A percentile compares a stretch with the other conserved stretches of the same genome.
Evolutionary conservation across 1,140 invertebrate genomes (phyloP).

Genomic region (Leptinotarsa defecta): DNA sequence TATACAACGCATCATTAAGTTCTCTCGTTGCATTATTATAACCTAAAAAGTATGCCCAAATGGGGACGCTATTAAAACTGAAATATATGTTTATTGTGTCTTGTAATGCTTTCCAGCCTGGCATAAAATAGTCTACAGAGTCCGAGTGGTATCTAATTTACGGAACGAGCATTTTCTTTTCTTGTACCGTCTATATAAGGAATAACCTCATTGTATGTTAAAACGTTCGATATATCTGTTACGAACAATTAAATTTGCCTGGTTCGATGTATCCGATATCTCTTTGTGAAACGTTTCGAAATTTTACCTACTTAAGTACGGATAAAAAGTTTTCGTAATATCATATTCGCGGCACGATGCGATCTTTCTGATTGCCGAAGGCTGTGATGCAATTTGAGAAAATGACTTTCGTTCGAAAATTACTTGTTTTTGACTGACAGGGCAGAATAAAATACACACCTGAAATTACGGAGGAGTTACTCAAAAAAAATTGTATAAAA

Average conservation of each 20-base stretch:
- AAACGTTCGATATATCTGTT: conserved; percentile 14
- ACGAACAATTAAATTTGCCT: conserved; percentile 11
- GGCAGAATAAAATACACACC: not conserved
- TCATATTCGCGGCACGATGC: conserved; percentile 1
- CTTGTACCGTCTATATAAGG: conserved; percentile 21
- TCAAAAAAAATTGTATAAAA: not conserved
- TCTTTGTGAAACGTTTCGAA: conserved; percentile 8
- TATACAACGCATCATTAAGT: not conserved
- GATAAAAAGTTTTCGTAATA: conserved; percentile 8
- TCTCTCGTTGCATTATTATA: conserved; percentile 9
- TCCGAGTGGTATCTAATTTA: conserved; percentile 15
- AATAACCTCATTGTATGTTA: conserved; percentile 18
- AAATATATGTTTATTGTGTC: conserved; percentile 13
- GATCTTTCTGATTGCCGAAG: not conserved
- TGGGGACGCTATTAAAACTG: conserved; percentile 1
- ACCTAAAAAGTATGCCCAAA: conserved; percentile 9
- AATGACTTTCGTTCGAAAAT: not conserved
- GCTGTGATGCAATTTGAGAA: not conserved
- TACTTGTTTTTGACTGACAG: not conserved
- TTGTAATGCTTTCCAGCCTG: conserved; percentile 2
- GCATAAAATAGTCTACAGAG: conserved; percentile 9
- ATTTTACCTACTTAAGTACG: not conserved
- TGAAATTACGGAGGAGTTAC: not conserved
- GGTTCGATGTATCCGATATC: conserved; percentile 7
- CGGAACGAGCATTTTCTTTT: conserved; percentile 7